Percentiles rank a stretch among this genome's conserved stretches.
phyloP scores from a whole-genome alignment of 2,888 invertebrate species.

The Yponomeuta cagnagella region DNA sequence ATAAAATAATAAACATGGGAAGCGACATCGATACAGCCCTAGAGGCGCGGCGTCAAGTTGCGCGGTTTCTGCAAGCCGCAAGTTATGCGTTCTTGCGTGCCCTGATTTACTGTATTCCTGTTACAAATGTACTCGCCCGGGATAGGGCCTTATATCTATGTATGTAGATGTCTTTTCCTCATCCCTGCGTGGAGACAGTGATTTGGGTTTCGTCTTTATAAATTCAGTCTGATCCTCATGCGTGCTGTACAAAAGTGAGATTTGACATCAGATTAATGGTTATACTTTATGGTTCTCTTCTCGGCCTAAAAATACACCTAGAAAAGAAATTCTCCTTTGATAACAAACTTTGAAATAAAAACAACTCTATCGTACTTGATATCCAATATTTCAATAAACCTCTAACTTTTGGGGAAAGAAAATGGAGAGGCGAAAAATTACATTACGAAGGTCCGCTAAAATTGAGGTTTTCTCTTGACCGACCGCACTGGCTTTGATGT shows the following conservation, averaged over 20 bases:
- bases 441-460: slow-evolving; percentile 63
- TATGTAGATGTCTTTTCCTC: neutral
- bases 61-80: slow-evolving; percentile 50
- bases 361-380: slow-evolving; percentile 66
- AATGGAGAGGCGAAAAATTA: slow-evolving; percentile 68
- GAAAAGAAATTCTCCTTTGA: neutral
- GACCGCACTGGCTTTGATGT: slow-evolving; percentile 35
- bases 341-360: slow-evolving; percentile 59
- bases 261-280: neutral
- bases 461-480: slow-evolving; percentile 51
- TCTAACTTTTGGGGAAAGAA: slow-evolving; percentile 61
- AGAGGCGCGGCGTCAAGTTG: slow-evolving; percentile 29
- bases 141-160: slow-evolving; percentile 30
- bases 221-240: slow-evolving; percentile 1
- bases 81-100: slow-evolving; percentile 42
- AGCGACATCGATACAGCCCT: slow-evolving; percentile 6
- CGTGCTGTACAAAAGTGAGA: neutral
- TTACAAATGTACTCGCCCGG: slow-evolving; percentile 55
- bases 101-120: slow-evolving; percentile 35
- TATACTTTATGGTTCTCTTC: neutral
- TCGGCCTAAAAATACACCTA: neutral
- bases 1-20: slow-evolving; percentile 1
- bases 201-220: neutral
- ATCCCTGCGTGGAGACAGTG: slow-evolving; percentile 21
- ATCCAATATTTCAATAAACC: slow-evolving; percentile 72